phyloP scores from a whole-genome alignment of 1,140 invertebrate species.

The Macrobrachium rosenbergii region DNA sequence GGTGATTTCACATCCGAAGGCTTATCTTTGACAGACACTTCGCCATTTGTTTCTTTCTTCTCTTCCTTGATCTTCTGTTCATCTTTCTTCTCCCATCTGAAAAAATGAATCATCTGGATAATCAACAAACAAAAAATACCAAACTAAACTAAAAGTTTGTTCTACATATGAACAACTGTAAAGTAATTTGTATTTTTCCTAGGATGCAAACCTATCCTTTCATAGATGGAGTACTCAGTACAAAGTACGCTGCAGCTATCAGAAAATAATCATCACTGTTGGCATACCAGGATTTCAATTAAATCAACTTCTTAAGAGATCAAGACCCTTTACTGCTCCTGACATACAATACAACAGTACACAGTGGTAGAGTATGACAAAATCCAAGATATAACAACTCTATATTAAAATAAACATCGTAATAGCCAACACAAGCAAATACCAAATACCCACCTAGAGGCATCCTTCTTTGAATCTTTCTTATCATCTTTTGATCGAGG shows the following conservation, averaged over 20 bases:
- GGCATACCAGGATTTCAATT: too few species aligned
- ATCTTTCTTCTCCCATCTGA: slow-evolving; percentile 62
- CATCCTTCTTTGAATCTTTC: slow-evolving; percentile 60
- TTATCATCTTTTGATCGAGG: slow-evolving; percentile 63
- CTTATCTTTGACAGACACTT: slow-evolving; percentile 72
- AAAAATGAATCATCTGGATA: slow-evolving; percentile 18
- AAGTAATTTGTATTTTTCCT: too few species aligned
- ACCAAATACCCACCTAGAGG: slow-evolving; percentile 36
- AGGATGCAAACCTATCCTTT: too few species aligned
- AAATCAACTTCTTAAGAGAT: too few species aligned
- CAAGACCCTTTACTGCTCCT: too few species aligned
- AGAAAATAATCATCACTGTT: too few species aligned
- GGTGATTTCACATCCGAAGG: slow-evolving; percentile 52
- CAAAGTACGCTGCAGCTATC: too few species aligned
- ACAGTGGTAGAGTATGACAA: too few species aligned
- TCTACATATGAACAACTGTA: too few species aligned
- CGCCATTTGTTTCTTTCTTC: slow-evolving; percentile 69
- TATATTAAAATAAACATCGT: neutral
- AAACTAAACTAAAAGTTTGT: neutral
- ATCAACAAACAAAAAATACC: neutral
- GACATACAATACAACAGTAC: too few species aligned
- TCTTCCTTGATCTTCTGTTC: slow-evolving; percentile 69
- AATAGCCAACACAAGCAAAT: neutral
- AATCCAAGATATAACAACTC: neutral
- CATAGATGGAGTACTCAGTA: too few species aligned